Evolutionary conservation across 2,888 invertebrate genomes (phyloP).

Genomic region (Hydrotaea cyrtoneurina): DNA sequence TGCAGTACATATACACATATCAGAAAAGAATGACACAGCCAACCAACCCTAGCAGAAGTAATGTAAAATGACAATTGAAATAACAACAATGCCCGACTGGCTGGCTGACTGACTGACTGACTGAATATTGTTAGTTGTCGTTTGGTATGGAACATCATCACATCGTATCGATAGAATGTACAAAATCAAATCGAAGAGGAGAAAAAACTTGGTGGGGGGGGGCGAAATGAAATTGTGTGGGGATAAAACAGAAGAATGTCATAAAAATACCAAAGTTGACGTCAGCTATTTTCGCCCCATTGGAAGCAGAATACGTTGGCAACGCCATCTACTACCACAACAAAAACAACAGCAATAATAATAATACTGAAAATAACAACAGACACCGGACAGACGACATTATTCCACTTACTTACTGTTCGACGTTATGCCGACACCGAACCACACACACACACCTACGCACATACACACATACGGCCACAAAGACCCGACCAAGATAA

Average conservation of each 20-base stretch:
- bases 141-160: background rate
- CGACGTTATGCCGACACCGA: slow-evolving; percentile 33
- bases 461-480: too few relatives aligned
- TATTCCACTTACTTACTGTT: slow-evolving; percentile 56
- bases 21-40: background rate
- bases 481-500: slow-evolving; percentile 7
- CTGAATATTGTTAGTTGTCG: too few relatives aligned
- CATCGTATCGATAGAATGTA: background rate
- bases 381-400: slow-evolving; percentile 62
- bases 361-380: slow-evolving; percentile 59
- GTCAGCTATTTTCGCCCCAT: slow-evolving; percentile 45
- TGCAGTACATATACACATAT: too few relatives aligned
- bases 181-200: background rate
- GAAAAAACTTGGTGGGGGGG: background rate
- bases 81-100: background rate
- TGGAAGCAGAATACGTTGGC: background rate
- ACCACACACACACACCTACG: background rate
- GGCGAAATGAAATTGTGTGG: background rate
- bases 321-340: slow-evolving; percentile 19
- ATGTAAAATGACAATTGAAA: slow-evolving; percentile 9
- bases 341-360: slow-evolving; percentile 31
- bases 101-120: background rate
- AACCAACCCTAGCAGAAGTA: background rate
- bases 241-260: background rate
- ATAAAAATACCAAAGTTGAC: slow-evolving; percentile 59